These are phyloP conservation scores for Schlechtendalia chinensis DNA, from an alignment of 1,140 invertebrate species.

Conservation along the genomic window DNA sequence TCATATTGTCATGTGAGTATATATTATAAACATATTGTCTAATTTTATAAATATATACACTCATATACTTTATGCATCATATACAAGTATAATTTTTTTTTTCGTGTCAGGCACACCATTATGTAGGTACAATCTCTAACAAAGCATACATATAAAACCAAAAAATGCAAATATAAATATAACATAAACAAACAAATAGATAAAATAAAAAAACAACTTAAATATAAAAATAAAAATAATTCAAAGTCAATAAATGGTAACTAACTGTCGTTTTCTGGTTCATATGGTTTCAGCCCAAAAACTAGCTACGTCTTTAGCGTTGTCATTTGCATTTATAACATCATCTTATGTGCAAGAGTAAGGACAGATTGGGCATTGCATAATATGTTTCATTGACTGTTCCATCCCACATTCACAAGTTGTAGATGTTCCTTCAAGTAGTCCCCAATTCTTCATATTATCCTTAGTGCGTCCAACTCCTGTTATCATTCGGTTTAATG, in stretches of 20 bases:
- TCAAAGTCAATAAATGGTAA: neutral
- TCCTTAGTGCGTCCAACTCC: neutral
- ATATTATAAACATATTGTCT: too few species aligned
- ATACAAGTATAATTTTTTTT: too few species aligned
- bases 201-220: neutral
- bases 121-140: conserved; percentile 3
- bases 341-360: neutral
- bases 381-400: too few species aligned
- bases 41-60: too few species aligned
- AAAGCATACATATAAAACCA: neutral
- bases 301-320: neutral
- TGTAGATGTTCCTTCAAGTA: neutral
- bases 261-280: neutral
- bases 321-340: neutral
- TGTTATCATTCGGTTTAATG: conserved; percentile 1
- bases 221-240: too few species aligned
- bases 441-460: neutral
- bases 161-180: neutral
- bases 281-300: neutral
- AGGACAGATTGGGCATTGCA: conserved; percentile 11
- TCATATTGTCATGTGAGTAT: too few species aligned
- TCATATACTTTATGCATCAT: too few species aligned
- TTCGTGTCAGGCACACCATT: too few species aligned
- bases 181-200: neutral
- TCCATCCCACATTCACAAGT: neutral